phyloP scores from a whole-genome alignment of 64 coral and sea anemone genomes.

The Porites lutea region DNA sequence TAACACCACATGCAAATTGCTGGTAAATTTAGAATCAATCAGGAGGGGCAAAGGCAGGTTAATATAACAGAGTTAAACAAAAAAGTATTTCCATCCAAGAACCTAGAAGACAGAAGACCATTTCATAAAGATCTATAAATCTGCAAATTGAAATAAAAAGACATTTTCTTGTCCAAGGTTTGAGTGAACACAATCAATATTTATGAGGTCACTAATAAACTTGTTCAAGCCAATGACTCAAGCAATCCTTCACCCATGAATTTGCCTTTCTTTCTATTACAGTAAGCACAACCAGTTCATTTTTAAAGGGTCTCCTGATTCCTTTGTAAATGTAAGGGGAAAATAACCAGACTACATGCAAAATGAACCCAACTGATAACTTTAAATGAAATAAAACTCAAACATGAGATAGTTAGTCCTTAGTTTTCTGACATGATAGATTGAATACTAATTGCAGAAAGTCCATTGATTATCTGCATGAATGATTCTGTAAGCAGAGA shows the following conservation, averaged over 20 bases:
- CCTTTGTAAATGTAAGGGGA: background rate
- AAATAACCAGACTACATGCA: background rate
- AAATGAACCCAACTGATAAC: background rate
- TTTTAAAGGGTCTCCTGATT: background rate
- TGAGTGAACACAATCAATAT: conserved; percentile 19
- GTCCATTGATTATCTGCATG: background rate
- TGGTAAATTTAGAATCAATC: background rate
- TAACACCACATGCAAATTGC: background rate
- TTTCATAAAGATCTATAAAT: no score
- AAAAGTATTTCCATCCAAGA: background rate
- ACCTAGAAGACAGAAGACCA: background rate
- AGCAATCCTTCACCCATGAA: conserved; percentile 25
- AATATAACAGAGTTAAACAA: background rate
- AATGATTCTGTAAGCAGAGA: background rate
- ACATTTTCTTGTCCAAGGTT: conserved; percentile 16
- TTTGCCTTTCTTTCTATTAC: conserved; percentile 1
- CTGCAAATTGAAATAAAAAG: background rate
- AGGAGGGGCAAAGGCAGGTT: background rate
- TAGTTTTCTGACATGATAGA: background rate
- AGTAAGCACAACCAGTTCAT: conserved; percentile 1
- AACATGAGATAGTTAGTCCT: conserved; percentile 14
- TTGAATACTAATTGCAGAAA: background rate
- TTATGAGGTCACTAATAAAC: conserved; percentile 45
- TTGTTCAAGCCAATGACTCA: conserved; percentile 43
- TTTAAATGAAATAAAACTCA: conserved; percentile 4